Evolutionary conservation across 2,888 invertebrate genomes (phyloP).

Genomic region (Rhodophaea formosa): DNA sequence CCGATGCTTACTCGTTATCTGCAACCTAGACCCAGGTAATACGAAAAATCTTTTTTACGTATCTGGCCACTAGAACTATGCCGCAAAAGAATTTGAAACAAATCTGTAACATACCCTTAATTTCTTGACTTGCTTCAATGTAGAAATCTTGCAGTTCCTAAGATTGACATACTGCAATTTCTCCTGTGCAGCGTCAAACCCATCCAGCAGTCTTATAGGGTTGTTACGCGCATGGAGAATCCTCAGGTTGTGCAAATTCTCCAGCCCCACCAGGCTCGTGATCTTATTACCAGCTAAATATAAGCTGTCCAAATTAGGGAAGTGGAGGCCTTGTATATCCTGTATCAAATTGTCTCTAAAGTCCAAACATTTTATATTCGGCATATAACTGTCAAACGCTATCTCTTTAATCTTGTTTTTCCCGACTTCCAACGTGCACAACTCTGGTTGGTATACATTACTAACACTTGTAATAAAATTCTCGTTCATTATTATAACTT

Average conservation of each 20-base stretch:
- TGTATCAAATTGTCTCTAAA: slow-evolving; percentile 74
- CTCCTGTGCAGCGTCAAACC: slow-evolving; percentile 63
- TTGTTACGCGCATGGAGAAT: slow-evolving; percentile 88
- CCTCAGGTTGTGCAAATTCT: slow-evolving; percentile 80
- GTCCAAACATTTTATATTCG: slow-evolving; percentile 76
- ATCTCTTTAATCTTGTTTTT: slow-evolving; percentile 65
- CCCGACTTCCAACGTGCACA: slow-evolving; percentile 80
- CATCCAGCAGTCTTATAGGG: slow-evolving; percentile 75
- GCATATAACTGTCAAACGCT: slow-evolving; percentile 50
- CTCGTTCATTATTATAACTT: slow-evolving; percentile 79
- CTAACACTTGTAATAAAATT: slow-evolving; percentile 75
- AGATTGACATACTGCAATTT: slow-evolving; percentile 81
- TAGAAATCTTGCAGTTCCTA: slow-evolving; percentile 75
- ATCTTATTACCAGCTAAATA: slow-evolving; percentile 89
- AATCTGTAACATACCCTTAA: slow-evolving; percentile 56
- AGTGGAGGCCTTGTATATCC: slow-evolving; percentile 68
- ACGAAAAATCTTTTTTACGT: too few relatives aligned
- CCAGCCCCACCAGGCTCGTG: slow-evolving; percentile 81
- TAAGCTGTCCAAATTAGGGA: slow-evolving; percentile 83
- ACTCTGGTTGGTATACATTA: slow-evolving; percentile 77
- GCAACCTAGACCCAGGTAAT: too few relatives aligned
- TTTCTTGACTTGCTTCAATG: slow-evolving; percentile 78
- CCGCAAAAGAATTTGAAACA: too few relatives aligned
- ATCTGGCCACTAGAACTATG: too few relatives aligned
- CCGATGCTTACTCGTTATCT: too few relatives aligned